Base-by-base conservation (phyloP, 2,888 invertebrate genomes). In the Fragum fragum region DNA sequence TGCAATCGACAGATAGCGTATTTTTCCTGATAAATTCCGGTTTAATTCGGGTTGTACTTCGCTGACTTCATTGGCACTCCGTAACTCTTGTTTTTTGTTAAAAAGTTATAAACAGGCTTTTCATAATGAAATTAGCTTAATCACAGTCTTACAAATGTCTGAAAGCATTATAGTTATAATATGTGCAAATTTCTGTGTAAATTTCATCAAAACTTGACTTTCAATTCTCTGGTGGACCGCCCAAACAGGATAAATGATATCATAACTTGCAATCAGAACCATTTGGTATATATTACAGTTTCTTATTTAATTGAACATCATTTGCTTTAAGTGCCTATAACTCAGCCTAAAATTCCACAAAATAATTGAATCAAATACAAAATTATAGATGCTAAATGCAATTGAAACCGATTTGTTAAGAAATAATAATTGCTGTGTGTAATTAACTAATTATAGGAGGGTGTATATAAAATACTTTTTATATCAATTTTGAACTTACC, bases 201-300 rank as follows among this genome's bases (percentile, higher is more conserved):
- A 47, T 47, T 47, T 16, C 16, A 47, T 3, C 7, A 47, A 47
- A 9, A 16, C 14, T 18, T 47, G 18, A 47, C 3, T 47, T 18
- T 47, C 47, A 47, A 9, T 47, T 47, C n/a, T 47, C 16, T 47
- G 47, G 16, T n/a, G 47, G 47, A 14, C 7, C 47, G 47, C 47
- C 47, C 18, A n/a, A 47, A 47, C 47, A 9, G 14, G 23, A 57
- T 57, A 57, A 61, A n/a, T 7, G 26, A 23, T 32, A 61, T 61
- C 3, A 61, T 61, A 23, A 61, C 32, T 18, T n/a, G 32, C 26
- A 29, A 61, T 61, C 26, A 61, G 18, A 61, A 32, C 29, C n/a
- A 42, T 66, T 66, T 66, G 39, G 42, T 66, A 42, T 21, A 66
- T 66, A 42, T 42, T 66, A 66, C 42, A 66, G 23, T 42, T 66